phyloP scores from a whole-genome alignment of 2,888 invertebrate species.

The Calliopum simillimum region DNA sequence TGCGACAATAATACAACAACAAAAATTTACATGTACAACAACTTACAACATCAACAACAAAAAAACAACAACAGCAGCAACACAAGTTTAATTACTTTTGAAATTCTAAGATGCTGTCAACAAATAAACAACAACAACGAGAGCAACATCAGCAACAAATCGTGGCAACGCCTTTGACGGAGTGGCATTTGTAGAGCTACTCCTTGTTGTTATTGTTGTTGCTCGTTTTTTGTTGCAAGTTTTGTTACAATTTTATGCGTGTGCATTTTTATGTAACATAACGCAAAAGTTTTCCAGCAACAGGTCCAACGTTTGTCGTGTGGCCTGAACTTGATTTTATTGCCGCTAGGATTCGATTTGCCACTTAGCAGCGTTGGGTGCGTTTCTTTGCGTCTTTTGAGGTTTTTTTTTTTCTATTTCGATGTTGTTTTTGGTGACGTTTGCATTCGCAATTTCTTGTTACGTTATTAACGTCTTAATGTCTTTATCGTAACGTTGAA shows the following conservation, averaged over 20 bases:
- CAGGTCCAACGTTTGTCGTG: too few relatives aligned
- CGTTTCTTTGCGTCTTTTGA: neutral
- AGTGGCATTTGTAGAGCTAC: constrained; percentile 28
- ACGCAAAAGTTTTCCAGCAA: neutral
- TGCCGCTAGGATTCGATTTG: neutral
- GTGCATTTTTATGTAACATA: neutral
- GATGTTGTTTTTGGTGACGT: neutral
- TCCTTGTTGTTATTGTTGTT: neutral
- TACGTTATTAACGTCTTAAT: constrained; percentile 3
- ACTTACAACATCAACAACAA: constrained; percentile 5
- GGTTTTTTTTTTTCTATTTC: neutral
- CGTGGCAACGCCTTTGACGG: neutral
- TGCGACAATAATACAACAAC: too few relatives aligned
- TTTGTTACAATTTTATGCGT: neutral
- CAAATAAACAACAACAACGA: constrained; percentile 2
- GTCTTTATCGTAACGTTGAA: constrained; percentile 18
- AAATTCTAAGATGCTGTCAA: neutral
- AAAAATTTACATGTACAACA: constrained; percentile 3
- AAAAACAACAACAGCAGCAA: neutral
- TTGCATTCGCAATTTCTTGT: constrained; percentile 16
- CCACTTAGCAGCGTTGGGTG: neutral
- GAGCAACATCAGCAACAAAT: neutral
- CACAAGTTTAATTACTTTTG: too few relatives aligned
- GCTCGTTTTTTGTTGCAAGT: neutral
- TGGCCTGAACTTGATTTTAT: too few relatives aligned